phyloP scores from a whole-genome alignment of 2,888 invertebrate genomes.

The Agrilus mali region DNA sequence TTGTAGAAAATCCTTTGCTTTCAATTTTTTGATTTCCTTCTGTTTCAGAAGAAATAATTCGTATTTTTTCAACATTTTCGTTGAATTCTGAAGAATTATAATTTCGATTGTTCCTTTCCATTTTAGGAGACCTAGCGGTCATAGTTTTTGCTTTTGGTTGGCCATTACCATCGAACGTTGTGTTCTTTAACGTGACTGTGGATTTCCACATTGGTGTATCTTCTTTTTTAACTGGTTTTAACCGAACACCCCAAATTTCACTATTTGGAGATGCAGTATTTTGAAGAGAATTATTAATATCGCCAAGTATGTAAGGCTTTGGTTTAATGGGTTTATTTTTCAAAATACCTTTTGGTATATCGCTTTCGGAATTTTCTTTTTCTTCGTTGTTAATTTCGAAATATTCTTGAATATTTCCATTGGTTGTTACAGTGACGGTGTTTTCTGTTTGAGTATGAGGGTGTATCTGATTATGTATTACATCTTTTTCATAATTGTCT shows the following conservation, averaged over 20 bases:
- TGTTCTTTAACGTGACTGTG: conserved; percentile 31
- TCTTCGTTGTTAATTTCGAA: conserved; percentile 10
- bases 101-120: conserved; percentile 1
- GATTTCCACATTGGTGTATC: conserved; percentile 33
- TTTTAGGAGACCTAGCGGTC: conserved; percentile 1
- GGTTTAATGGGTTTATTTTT: conserved; percentile 64
- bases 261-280: conserved; percentile 21
- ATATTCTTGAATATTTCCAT: conserved; percentile 9
- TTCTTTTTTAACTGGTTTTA: conserved; percentile 31
- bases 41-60: conserved; percentile 12
- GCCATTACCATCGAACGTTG: conserved; percentile 18
- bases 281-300: conserved; percentile 40
- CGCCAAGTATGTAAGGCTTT: conserved; percentile 61
- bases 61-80: conserved; percentile 11
- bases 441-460: conserved; percentile 4
- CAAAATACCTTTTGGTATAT: conserved; percentile 53
- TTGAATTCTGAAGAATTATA: conserved; percentile 5
- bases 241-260: conserved; percentile 38
- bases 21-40: conserved; percentile 19
- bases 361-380: conserved; percentile 22
- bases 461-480: not conserved
- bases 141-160: conserved; percentile 5
- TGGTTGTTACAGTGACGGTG: conserved; percentile 16
- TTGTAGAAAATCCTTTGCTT: conserved; percentile 43
- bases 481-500: conserved; percentile 37